Conservation (phyloP, 2,113 vertebrate genomes). For the Corythoichthys haematopterus region DNA sequence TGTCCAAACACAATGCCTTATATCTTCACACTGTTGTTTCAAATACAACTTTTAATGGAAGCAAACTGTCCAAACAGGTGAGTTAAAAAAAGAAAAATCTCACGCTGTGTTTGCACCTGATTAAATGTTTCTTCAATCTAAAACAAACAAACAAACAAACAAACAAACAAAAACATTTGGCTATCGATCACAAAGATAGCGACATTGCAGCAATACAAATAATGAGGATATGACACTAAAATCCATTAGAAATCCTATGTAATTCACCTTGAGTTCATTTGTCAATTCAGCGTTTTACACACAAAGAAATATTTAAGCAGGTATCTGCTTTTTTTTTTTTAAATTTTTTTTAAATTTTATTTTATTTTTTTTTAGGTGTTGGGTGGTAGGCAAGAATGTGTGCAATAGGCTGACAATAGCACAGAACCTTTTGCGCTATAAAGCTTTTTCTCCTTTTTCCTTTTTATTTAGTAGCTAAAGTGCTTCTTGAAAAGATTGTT, state of each 20-base stretch:
- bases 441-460: too few species aligned
- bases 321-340: too few species aligned
- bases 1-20: slow-evolving; percentile 9
- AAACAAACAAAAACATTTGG: not conserved
- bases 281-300: not conserved
- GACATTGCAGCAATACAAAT: too few species aligned
- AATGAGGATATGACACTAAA: not conserved
- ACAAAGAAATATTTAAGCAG: not conserved
- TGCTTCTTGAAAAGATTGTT: too few species aligned
- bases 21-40: slow-evolving; percentile 1
- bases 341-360: too few species aligned
- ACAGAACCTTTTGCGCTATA: too few species aligned
- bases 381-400: too few species aligned
- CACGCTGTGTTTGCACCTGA: slow-evolving; percentile 7
- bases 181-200: not conserved
- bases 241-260: not conserved
- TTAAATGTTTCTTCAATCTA: not conserved
- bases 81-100: slow-evolving; percentile 12
- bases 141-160: not conserved
- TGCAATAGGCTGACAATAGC: too few species aligned
- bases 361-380: too few species aligned
- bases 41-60: not conserved
- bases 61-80: slow-evolving; percentile 10
- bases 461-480: too few species aligned
- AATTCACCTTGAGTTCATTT: not conserved